These are phyloP conservation scores for Phengaris arion DNA, from an alignment of 2,888 invertebrate species.

Conservation along the genomic window DNA sequence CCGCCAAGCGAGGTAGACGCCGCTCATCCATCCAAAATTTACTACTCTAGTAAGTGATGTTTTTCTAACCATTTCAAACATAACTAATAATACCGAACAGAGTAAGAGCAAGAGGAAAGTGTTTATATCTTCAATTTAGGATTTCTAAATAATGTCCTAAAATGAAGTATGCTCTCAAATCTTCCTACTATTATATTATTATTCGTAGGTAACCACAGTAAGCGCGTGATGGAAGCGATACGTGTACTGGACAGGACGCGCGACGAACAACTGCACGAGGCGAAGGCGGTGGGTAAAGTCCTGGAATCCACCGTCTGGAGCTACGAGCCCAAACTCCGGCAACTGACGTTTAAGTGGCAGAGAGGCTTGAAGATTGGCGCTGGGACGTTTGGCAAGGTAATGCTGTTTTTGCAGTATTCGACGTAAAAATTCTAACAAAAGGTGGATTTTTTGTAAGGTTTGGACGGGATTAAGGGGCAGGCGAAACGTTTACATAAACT, in stretches of 20 bases:
- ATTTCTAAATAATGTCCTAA: too few species aligned
- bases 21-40: slow-evolving; percentile 46
- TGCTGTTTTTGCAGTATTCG: not conserved
- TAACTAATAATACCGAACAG: too few species aligned
- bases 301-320: slow-evolving; percentile 64
- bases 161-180: too few species aligned
- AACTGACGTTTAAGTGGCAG: slow-evolving; percentile 96
- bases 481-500: too few species aligned
- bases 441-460: too few species aligned
- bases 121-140: too few species aligned
- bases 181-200: not conserved
- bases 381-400: slow-evolving; percentile 92
- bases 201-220: slow-evolving; percentile 53
- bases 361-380: slow-evolving; percentile 94
- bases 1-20: slow-evolving; percentile 61
- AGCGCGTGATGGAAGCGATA: slow-evolving; percentile 72
- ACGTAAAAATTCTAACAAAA: not conserved
- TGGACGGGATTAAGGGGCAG: too few species aligned
- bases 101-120: too few species aligned
- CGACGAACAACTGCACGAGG: slow-evolving; percentile 79
- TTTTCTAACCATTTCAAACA: not conserved
- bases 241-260: slow-evolving; percentile 81
- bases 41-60: slow-evolving; percentile 42
- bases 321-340: slow-evolving; percentile 85
- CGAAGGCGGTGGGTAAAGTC: slow-evolving; percentile 59